These are phyloP conservation scores for Enteromius mattozi DNA, from an alignment of 2,797 vertebrate species.

Conservation along the genomic window DNA sequence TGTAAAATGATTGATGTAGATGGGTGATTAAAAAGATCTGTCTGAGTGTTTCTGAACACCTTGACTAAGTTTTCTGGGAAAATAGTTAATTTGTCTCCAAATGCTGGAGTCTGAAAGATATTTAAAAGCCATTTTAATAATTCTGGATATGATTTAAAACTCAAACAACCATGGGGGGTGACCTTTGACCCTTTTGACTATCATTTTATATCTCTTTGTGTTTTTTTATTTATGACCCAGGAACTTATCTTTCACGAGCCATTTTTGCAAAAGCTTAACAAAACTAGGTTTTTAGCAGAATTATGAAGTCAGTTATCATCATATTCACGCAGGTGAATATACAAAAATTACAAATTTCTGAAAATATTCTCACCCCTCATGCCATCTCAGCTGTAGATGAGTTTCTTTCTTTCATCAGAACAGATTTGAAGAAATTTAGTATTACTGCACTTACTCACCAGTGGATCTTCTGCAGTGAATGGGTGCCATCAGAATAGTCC, in stretches of 20 bases:
- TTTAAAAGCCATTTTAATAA: not conserved
- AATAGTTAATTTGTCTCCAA: not conserved
- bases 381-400: not conserved
- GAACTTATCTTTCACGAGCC: not conserved
- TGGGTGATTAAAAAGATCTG: constrained; percentile 8
- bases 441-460: not conserved
- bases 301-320: not conserved
- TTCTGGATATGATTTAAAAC: not conserved
- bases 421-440: not conserved
- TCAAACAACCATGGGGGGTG: not conserved
- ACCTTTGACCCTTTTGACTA: not conserved
- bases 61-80: not conserved
- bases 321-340: not conserved
- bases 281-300: not conserved
- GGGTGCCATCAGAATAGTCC: too few species aligned
- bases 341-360: not conserved
- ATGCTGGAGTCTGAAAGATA: not conserved
- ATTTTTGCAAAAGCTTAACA: not conserved
- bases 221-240: not conserved
- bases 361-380: not conserved
- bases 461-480: not conserved
- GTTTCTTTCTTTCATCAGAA: not conserved
- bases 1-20: constrained; percentile 27
- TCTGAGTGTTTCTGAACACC: constrained; percentile 11
- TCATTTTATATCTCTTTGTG: too few species aligned